Conservation (phyloP, 2,888 invertebrate genomes). For the Drosophila percnosoma region DNA sequence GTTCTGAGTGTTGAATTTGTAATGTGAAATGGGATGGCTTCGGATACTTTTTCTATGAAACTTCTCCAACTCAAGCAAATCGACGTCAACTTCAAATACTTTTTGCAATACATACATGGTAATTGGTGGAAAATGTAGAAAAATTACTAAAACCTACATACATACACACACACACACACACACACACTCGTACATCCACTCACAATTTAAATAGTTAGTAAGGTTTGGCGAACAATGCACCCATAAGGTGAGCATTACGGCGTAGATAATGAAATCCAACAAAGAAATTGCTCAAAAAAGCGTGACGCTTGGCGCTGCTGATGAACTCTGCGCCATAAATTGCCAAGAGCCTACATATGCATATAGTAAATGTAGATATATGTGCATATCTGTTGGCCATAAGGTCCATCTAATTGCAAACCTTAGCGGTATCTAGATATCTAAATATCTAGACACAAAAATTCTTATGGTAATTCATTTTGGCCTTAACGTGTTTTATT, state of each 20-base stretch:
- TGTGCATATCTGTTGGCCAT: conserved; percentile 14
- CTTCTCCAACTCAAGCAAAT: not conserved
- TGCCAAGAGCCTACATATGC: conserved; percentile 45
- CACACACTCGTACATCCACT: not conserved
- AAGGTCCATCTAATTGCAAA: conserved; percentile 16
- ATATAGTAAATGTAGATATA: conserved; percentile 15
- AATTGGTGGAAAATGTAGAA: not conserved
- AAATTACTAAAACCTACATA: not conserved
- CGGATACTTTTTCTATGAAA: not conserved
- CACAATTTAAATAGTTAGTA: conserved; percentile 40
- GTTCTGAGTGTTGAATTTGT: not conserved
- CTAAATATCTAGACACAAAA: conserved; percentile 29
- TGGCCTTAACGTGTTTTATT: conserved; percentile 52
- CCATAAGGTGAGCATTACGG: conserved; percentile 66
- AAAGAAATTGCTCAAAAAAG: conserved; percentile 77
- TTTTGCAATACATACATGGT: not conserved
- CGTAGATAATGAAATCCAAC: conserved; percentile 73
- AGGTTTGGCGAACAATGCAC: conserved; percentile 67
- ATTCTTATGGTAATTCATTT: conserved; percentile 62
- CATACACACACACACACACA: no score
- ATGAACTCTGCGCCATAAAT: conserved; percentile 79
- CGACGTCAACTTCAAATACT: not conserved
- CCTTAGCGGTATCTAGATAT: conserved; percentile 31
- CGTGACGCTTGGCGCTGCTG: conserved; percentile 69
- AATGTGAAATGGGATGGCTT: not conserved